Conservation (phyloP, 1,140 invertebrate genomes). For the Ganaspis sp. region DNA sequence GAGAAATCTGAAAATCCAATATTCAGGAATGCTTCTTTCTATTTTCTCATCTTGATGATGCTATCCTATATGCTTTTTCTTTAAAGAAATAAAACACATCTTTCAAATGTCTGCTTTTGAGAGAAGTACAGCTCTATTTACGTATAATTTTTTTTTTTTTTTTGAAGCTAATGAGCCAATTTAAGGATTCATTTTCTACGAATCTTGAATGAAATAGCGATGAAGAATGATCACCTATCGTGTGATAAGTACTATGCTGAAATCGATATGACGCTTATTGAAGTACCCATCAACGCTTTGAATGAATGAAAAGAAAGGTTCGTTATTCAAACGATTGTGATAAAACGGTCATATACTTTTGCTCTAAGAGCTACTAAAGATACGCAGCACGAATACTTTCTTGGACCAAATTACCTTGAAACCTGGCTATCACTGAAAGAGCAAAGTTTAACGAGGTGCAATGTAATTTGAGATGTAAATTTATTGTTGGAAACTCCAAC, state of each 20-base stretch:
- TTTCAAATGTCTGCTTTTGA: not conserved
- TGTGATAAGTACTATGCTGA: slow-evolving; percentile 12
- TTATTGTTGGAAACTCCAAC: not conserved
- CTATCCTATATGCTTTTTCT: not conserved
- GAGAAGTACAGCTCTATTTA: not conserved
- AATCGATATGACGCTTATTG: slow-evolving; percentile 5
- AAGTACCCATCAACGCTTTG: not conserved
- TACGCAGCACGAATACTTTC: not conserved
- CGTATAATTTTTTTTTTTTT: not conserved
- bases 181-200: not conserved
- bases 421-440: not conserved
- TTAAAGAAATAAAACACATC: no score
- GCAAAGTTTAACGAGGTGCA: not conserved
- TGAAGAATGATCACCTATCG: not conserved
- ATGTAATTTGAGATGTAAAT: not conserved
- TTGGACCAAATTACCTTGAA: not conserved
- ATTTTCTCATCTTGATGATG: not conserved
- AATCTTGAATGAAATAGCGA: not conserved
- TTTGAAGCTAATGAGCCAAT: not conserved
- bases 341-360: not conserved
- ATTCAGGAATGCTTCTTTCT: no score
- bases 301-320: slow-evolving; percentile 12
- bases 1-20: no score
- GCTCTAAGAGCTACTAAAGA: not conserved
- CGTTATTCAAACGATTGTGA: slow-evolving; percentile 6